Base-by-base conservation (phyloP, 2,797 vertebrate genomes). In the Kryptopterus vitreolus region DNA sequence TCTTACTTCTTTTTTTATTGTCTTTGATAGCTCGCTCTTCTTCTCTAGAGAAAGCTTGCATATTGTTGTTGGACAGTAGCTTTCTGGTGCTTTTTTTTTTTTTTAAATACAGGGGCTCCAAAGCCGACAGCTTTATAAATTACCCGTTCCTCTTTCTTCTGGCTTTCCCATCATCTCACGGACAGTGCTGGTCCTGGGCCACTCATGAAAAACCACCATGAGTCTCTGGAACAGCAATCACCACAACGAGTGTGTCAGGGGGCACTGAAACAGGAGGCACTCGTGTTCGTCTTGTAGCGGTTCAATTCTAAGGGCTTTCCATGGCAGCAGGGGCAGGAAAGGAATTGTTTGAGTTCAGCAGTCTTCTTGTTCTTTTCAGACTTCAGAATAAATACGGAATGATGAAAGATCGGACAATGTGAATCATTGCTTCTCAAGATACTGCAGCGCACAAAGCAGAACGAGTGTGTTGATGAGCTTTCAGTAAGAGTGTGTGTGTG, bases 81-180 rank as follows among this genome's bases (percentile, higher is more conserved):
- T 69, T 78, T 55, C 70, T 73, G 48, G 1, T 53, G 71, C 77
- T 33, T 48, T 69, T 79, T 77, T 24, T 66, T 55, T 58, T 35
- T 65, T 79, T 4, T n/a, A n/a, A 29, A 26, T 22, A 35, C 43
- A 6, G 20, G 8, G 63, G 62, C 70, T 75, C 62, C 48, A 38
- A 69, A 82, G 78, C 77, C 62, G 71, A 79, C 77, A 76, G 82
- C 57, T 83, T 83, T 79, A 80, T 83, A 83, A 80, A 83, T 83
- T 76, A 76, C 72, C 62, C 76, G n/a, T 61, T 73, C n/a, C 59
- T 61, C 63, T 70, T 69, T 79, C 63, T 26, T 65, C 81, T 82
- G 75, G 66, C 58, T 78, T 78, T 72, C 68, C 48, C 75, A 77
- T 72, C 69, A 70, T 79, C 52, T 66, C 53, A 62, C 66, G 63